A percentile compares a stretch with the other conserved stretches of the same genome.
Evolutionary conservation across 2,797 vertebrate genomes (phyloP).

Genomic region (Bryconaethiops microstoma): DNA sequence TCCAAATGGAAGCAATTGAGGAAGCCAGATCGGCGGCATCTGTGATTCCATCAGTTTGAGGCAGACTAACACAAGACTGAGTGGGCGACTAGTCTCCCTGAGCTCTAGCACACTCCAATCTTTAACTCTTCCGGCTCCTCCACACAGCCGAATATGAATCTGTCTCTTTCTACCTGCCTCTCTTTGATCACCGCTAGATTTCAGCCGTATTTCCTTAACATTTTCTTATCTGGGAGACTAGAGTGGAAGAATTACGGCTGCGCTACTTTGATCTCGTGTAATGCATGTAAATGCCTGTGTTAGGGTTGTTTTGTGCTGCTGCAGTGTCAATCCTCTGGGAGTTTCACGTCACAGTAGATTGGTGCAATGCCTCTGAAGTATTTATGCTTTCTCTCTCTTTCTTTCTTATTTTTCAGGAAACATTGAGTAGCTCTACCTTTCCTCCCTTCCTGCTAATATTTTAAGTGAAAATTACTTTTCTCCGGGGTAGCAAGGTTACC

Average conservation of each 20-base stretch:
- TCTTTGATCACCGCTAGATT: slow-evolving; percentile 14
- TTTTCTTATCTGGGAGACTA: slow-evolving; percentile 18
- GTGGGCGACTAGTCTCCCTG: slow-evolving; percentile 16
- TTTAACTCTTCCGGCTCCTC: slow-evolving; percentile 13
- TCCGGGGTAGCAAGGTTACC: slow-evolving; percentile 37
- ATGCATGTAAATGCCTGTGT: slow-evolving; percentile 26
- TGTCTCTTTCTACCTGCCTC: slow-evolving; percentile 6
- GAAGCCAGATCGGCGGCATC: slow-evolving; percentile 14
- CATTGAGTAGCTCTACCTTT: slow-evolving; percentile 13
- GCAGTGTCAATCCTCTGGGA: slow-evolving; percentile 32
- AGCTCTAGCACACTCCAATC: slow-evolving; percentile 6
- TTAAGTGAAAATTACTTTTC: slow-evolving; percentile 46
- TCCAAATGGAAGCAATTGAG: background rate
- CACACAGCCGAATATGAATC: background rate
- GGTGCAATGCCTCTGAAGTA: slow-evolving; percentile 37
- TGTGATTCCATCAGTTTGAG: slow-evolving; percentile 17
- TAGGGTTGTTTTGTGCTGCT: slow-evolving; percentile 32
- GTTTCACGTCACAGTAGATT: slow-evolving; percentile 25
- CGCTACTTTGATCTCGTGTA: slow-evolving; percentile 32
- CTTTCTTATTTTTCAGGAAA: slow-evolving; percentile 17
- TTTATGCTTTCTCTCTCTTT: slow-evolving; percentile 16
- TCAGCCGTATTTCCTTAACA: slow-evolving; percentile 2
- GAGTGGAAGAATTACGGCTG: slow-evolving; percentile 15
- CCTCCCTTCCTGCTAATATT: slow-evolving; percentile 15
- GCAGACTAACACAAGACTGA: slow-evolving; percentile 4